Base-by-base conservation (phyloP, 2,888 invertebrate species). In the Resseliella maxima region DNA sequence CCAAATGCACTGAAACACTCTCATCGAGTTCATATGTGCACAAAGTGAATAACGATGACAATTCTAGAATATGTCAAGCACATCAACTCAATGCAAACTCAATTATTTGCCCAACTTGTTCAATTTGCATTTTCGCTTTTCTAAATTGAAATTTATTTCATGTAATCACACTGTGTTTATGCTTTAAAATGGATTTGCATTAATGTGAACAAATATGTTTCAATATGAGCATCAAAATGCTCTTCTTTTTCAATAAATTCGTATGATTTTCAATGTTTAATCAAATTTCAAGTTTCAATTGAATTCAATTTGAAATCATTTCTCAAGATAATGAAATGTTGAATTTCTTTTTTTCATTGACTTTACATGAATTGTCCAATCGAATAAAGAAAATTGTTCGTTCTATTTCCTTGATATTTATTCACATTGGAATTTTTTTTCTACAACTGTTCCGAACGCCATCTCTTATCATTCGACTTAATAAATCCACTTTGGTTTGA, bases 101-200 rank as follows among this genome's bases (percentile, higher is more conserved):
- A 72, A 31, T 72, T 72, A 72, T 72, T 72, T 72, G 31, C 31
- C n/a, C 31, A 72, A 72, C 72, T 31, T 72, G 15, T 72, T 15
- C 8, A 72, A 31, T 72, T 72, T 72, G 31, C 27, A 72, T 31
- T 72, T 72, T 72, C 59, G 31, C 72, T 35, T 72, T 72, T 72
- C 6, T 8, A 18, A 41, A 15, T n/a, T n/a, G n/a, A 59, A 59
- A 59, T 59, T n/a, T n/a, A 24, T 59, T n/a, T 59, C 59, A 59
- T 59, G 59, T 59, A 59, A 59, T 59, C 31, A 27, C 59, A 24
- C 24, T 59, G n/a, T 59, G 2, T 50, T 10, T 18, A 10, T 18
- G 15, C 2, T 18, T 50, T 18, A 2, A 2, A 10, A 10, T 45
- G 45, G 12, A 45, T 10, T 10, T n/a, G n/a, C n/a, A n/a, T n/a